Percentiles rank a stretch among this genome's conserved stretches.
Evolutionary conservation across 1,140 invertebrate species (phyloP).

Genomic region (Neodiprion pinetum): DNA sequence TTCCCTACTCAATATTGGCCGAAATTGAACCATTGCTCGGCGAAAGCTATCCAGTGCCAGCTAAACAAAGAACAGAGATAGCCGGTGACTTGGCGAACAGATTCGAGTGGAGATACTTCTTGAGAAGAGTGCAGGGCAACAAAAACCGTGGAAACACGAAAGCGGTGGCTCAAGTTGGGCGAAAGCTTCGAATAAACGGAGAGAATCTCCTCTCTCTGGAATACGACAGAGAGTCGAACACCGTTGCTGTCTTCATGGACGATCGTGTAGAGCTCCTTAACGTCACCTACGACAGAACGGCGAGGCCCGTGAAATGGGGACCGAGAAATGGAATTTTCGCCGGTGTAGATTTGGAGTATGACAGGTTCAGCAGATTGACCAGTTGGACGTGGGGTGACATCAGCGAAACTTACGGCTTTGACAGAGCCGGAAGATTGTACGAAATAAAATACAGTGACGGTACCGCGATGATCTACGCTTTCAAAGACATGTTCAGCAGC

Average conservation of each 20-base stretch:
- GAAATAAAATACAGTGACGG: constrained; percentile 90
- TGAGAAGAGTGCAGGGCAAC: constrained; percentile 71
- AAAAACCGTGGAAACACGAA: constrained; percentile 70
- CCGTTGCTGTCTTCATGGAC: constrained; percentile 89
- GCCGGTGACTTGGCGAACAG: constrained; percentile 90
- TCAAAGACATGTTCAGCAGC: constrained; percentile 87
- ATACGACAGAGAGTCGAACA: constrained; percentile 88
- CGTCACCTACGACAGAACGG: constrained; percentile 91
- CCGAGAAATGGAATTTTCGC: constrained; percentile 85
- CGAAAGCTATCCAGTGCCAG: constrained; percentile 89
- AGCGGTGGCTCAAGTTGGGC: constrained; percentile 80
- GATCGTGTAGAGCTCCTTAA: constrained; percentile 88
- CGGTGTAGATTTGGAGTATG: constrained; percentile 90
- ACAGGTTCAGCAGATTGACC: constrained; percentile 87
- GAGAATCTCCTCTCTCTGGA: constrained; percentile 91
- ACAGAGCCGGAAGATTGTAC: constrained; percentile 82
- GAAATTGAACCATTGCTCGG: constrained; percentile 84
- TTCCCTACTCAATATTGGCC: constrained; percentile 82
- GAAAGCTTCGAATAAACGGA: constrained; percentile 87
- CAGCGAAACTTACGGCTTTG: constrained; percentile 87
- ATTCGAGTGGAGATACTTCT: constrained; percentile 94
- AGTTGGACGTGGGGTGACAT: constrained; percentile 93
- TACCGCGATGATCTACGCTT: constrained; percentile 84
- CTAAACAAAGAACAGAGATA: constrained; percentile 87
- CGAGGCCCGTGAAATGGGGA: constrained; percentile 87